A percentile compares a stretch with the other conserved stretches of the same genome.
Conservation (phyloP, 2,113 vertebrate species). For the Lepus europaeus region DNA sequence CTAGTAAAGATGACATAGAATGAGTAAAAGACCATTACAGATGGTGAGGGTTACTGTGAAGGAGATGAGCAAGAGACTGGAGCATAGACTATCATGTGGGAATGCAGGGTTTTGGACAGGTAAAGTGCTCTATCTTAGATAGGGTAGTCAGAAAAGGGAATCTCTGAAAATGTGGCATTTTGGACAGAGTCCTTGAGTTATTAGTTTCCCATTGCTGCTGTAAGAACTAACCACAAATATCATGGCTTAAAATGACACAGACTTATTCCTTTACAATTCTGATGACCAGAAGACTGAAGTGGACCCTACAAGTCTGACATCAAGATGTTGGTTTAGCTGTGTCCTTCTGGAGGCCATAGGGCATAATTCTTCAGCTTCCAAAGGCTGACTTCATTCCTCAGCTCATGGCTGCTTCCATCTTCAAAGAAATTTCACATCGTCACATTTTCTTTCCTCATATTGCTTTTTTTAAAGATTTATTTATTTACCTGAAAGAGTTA, state of each 20-base stretch:
- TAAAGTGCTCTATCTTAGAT: background rate
- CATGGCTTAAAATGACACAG: background rate
- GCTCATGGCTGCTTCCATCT: background rate
- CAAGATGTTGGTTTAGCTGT: rapidly evolving
- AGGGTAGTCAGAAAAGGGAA: background rate
- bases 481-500: no score
- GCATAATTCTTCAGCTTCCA: background rate
- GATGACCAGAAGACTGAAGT: background rate
- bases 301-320: background rate
- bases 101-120: background rate
- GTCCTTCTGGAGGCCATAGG: background rate
- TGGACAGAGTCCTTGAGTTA: background rate
- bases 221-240: background rate
- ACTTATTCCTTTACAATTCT: background rate
- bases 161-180: background rate
- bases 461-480: no score
- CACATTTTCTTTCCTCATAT: background rate
- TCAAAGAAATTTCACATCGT: background rate
- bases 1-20: background rate
- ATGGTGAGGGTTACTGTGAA: background rate
- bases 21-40: background rate
- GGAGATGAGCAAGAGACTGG: background rate
- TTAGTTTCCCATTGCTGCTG: background rate
- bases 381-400: background rate
- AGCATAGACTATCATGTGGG: background rate